phyloP scores from a whole-genome alignment of 2,888 invertebrate species.

The Serripes groenlandicus region DNA sequence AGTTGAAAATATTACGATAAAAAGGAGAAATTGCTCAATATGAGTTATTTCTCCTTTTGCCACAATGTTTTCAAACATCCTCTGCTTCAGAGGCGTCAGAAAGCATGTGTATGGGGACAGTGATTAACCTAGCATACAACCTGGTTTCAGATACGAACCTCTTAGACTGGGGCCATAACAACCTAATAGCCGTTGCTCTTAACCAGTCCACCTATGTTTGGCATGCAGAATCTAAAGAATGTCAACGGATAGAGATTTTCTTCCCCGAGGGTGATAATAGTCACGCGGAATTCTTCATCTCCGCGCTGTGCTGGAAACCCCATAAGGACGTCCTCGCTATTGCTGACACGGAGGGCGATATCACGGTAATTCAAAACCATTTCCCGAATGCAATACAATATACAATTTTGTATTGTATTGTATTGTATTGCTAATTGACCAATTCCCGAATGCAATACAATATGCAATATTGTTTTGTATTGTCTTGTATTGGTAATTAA shows the following conservation, averaged over 20 bases:
- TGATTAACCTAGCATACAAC: no score
- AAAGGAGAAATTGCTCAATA: no score
- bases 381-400: background rate
- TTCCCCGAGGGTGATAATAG: constrained; percentile 38
- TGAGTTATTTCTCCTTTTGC: no score
- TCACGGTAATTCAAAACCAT: constrained; percentile 60
- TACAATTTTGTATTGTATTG: no score
- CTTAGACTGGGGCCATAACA: constrained; percentile 71
- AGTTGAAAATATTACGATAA: no score
- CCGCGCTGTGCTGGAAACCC: constrained; percentile 69
- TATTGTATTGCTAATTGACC: no score
- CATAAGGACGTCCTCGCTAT: constrained; percentile 62
- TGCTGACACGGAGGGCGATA: constrained; percentile 68
- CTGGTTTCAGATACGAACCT: constrained; percentile 70
- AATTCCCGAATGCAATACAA: no score
- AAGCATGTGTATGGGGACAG: no score
- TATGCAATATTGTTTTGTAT: no score
- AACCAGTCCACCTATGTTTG: constrained; percentile 71
- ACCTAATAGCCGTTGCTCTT: constrained; percentile 71
- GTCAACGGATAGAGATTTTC: constrained; percentile 59
- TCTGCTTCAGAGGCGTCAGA: no score
- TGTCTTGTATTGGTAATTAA: no score
- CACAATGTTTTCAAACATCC: no score
- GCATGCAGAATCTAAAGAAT: constrained; percentile 69
- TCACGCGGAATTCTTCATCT: constrained; percentile 58